phyloP scores from a whole-genome alignment of 2,797 vertebrate genomes.

The Lacerta bilineata region DNA sequence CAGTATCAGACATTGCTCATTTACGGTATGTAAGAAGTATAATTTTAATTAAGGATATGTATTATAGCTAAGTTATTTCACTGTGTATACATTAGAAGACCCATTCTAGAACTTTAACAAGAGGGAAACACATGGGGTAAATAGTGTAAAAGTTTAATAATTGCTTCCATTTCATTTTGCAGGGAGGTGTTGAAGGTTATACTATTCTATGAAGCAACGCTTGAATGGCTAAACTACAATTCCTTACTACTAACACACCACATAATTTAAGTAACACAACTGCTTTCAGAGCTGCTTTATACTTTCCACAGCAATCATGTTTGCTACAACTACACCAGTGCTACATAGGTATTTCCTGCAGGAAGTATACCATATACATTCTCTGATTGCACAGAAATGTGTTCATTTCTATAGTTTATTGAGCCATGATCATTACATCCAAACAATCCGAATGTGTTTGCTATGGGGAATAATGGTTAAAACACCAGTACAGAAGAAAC shows the following conservation, averaged over 20 bases:
- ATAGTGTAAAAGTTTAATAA: conserved; percentile 37
- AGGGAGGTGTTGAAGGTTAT: conserved; percentile 37
- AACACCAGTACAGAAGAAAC: background rate
- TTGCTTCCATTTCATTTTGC: conserved; percentile 32
- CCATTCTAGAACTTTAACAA: conserved; percentile 21
- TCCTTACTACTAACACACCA: conserved; percentile 22
- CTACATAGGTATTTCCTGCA: background rate
- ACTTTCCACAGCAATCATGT: background rate
- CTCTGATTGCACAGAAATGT: background rate
- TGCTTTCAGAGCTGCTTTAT: background rate
- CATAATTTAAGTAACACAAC: background rate
- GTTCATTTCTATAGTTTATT: background rate
- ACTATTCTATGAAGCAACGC: conserved; percentile 16
- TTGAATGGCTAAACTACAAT: conserved; percentile 35
- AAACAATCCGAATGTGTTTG: background rate
- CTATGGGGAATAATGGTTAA: background rate
- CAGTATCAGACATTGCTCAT: conserved; percentile 11
- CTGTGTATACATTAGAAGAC: background rate
- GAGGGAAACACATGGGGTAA: conserved; percentile 32
- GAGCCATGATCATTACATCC: background rate
- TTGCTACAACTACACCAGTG: background rate
- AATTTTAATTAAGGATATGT: conserved; percentile 40
- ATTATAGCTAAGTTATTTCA: conserved; percentile 41
- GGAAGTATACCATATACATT: background rate
- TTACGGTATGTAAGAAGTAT: background rate